Base-by-base conservation (phyloP, 2,888 invertebrate species). In the Thymelicus lineola region DNA sequence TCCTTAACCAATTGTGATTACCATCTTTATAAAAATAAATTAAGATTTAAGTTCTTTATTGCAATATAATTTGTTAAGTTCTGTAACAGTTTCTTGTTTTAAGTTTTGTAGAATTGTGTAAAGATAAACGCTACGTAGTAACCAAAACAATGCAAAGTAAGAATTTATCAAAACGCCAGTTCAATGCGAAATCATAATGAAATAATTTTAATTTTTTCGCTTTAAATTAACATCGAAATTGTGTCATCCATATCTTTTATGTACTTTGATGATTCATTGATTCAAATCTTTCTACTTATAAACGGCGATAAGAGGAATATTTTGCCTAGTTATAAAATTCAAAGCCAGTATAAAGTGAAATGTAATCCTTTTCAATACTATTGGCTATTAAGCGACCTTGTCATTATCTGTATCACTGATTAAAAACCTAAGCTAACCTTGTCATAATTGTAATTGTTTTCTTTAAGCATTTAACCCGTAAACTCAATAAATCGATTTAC, bases 101-200 rank as follows among this genome's bases (percentile, higher is more conserved):
- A n/a, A n/a, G 55, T 15, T 7, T n/a, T 42, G 60, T 59, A 46
- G 68, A 57, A 59, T 66, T 66, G 66, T 62, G 62, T 46, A 63
- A 68, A 61, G 53, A 36, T 46, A 38, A 72, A 68, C 72, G 71
- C 70, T 71, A 66, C 57, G 68, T 63, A 36, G 66, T 64, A 74
- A 67, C 58, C 70, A 64, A 70, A 73, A 64, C 70, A 68, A 68
- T 50, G 46, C 62, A 50, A 68, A 57, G 67, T 46, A 68, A 64
- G 10, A 55, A 20, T 57, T n/a, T n/a, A n/a, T 36, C 57, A 57
- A 36, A 57, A n/a, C 20, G 50, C 50, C 17, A 17, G 50, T 17
- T 7, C 17, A 42, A 42, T 12, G 9, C 12, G 12, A 42, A 50
- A 17, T 17, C 17, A 15, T 50, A 17, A 9, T 50, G 50, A 50